Base-by-base conservation (phyloP, 37 sponge, comb jelly and placozoan genomes). In the Crambe crambe region DNA sequence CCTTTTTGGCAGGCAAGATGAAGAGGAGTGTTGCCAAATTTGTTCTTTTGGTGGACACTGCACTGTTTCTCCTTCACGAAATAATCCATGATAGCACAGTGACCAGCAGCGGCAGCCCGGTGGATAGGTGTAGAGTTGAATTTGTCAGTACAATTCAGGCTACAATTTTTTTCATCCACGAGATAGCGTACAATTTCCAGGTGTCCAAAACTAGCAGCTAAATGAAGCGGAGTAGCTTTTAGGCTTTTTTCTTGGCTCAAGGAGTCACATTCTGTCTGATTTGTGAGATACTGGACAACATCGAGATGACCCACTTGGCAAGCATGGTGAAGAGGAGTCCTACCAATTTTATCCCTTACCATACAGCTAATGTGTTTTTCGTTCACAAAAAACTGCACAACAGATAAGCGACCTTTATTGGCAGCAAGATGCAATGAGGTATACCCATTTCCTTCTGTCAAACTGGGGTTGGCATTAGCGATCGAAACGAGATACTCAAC, bases 281-380 rank as follows among this genome's bases (percentile, higher is more conserved):
- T 23, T 2, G 74, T 29, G 29, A 82, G 65, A 22, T 72, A 82
- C 35, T 74, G 59, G 9, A 82, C 74, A 3, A 82, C 40, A 25
- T 74, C 75, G 5, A 64, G 47, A 57, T 56, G 37, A 18, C 71
- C 63, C 2, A 60, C 23, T 32, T 65, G 47, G 34, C 67, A 59
- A 20, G 83, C 66, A 42, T 74, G 65, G 60, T 82, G 83, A 3
- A 82, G 71, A 42, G 83, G 74, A 9, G 83, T 82, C 3, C 83
- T 35, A 0, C 83, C 83, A 66, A 27, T 42, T 29, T 74, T 82
- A 74, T 82, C 83, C 63, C 83, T 56, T 2, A 58, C 39, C 76
- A 60, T 60, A 22, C 56, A 57, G 37, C 22, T 37, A 21, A 25
- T 61, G 42, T 61, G 76, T n/a, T 57, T 76, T 41, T 76, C 37